Base-by-base conservation (phyloP, 2,113 vertebrate species). In the Halcyon senegalensis region DNA sequence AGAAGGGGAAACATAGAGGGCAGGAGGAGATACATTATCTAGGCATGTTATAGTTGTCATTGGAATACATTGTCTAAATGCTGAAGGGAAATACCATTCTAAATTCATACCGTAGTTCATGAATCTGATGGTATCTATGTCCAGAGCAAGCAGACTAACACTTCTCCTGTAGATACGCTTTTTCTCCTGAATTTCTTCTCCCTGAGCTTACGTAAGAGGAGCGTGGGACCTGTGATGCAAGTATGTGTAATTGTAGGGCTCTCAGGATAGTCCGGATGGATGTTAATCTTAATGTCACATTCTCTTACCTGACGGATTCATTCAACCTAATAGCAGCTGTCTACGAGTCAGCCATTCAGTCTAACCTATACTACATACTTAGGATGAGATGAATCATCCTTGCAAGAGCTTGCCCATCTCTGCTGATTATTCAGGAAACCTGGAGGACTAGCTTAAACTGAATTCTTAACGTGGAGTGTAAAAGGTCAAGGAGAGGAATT, bases 401-500 rank as follows among this genome's bases (percentile, higher is more conserved):
- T 81, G 69, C 66, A 72, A 95, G 89, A 12, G 66, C 89, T 79
- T 76, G 93, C 53, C 87, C 48, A 37, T 56, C 53, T 89, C 89
- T 76, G 80, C 56, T 87, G 87, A 74, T 78, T 60, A 33, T 39
- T 60, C 56, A 53, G 50, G 46, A 87, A 93, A 91, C 48, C 39
- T 18, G 43, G 92, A 87, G 41, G 66, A 78, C 33, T 44, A 30
- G 14, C 50, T 92, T 30, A 59, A 86, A 80, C 85, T 18, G 30
- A 92, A 72, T 60, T 25, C 93, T 87, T 77, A 67, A 69, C 55
- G 44, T 23, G 27, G 28, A 75, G n/a, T 16, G 51, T 60, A 25
- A 94, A 90, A 93, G 72, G 50, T 76, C 81, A 66, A 76, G 69
- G 87, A 91, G 84, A 96, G 66, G 87, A 94, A 91, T 93, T 95